Conservation (phyloP, 2,797 vertebrate genomes). For the Rhyacichthys aspro region DNA sequence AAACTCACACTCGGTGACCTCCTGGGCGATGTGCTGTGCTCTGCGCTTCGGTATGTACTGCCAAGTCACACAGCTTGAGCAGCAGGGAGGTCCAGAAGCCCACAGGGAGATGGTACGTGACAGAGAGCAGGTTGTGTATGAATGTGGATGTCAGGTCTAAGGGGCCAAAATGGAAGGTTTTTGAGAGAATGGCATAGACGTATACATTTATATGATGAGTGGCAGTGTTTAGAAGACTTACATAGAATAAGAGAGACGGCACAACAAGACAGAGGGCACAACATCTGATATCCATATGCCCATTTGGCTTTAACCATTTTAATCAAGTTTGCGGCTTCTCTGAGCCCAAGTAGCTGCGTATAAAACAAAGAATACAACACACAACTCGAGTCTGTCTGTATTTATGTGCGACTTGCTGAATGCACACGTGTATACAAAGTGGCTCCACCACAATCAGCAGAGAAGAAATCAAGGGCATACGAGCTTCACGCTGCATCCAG, state of each 20-base stretch:
- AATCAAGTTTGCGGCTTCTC: constrained; percentile 55
- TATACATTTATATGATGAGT: constrained; percentile 21
- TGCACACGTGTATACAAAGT: constrained; percentile 53
- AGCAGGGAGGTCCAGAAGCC: constrained; percentile 77
- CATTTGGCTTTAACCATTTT: constrained; percentile 50
- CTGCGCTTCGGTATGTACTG: constrained; percentile 62
- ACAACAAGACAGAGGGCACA: constrained; percentile 28
- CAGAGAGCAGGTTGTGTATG: constrained; percentile 65
- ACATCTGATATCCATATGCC: constrained; percentile 71
- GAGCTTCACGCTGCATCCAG: constrained; percentile 42
- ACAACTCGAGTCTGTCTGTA: constrained; percentile 18
- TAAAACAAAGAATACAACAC: constrained; percentile 45
- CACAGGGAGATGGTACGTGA: constrained; percentile 79
- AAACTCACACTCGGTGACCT: constrained; percentile 54
- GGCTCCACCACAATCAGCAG: constrained; percentile 34
- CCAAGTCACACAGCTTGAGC: constrained; percentile 81
- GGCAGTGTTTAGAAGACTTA: constrained; percentile 32
- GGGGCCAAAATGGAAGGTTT: constrained; percentile 27
- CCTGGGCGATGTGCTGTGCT: constrained; percentile 61
- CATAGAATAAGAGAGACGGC: constrained; percentile 8
- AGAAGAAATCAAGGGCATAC: constrained; percentile 31
- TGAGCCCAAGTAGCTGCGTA: constrained; percentile 43
- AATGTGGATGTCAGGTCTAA: constrained; percentile 31
- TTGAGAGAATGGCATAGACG: constrained; percentile 12
- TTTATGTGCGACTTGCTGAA: constrained; percentile 40